Conservation (phyloP, 2,888 invertebrate genomes). For the Polydrusus tereticollis region DNA sequence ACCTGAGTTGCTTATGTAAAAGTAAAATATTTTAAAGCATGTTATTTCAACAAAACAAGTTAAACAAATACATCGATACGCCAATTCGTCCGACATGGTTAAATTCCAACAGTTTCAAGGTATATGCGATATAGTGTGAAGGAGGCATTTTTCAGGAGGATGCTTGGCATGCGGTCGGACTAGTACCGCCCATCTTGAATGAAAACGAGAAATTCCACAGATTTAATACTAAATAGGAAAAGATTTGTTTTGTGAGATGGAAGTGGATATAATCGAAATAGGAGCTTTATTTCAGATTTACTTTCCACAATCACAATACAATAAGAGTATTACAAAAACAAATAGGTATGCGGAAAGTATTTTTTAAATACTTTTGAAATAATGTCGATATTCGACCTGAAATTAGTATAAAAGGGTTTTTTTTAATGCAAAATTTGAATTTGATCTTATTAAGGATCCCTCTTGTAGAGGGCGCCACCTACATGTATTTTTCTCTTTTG, state of each 20-base stretch:
- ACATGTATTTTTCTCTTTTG: no score
- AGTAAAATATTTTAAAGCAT: background rate
- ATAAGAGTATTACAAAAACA: no score
- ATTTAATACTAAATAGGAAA: conserved; percentile 38
- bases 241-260: background rate
- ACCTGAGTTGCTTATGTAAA: no score
- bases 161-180: conserved; percentile 59
- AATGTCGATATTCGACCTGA: no score
- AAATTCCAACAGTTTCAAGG: conserved; percentile 52
- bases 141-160: conserved; percentile 57
- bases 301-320: no score
- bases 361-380: no score
- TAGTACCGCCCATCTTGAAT: conserved; percentile 53
- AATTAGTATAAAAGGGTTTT: no score
- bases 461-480: no score
- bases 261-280: background rate
- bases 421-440: no score
- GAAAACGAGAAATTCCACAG: conserved; percentile 45
- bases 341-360: no score
- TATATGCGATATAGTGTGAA: conserved; percentile 55
- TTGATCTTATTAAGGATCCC: no score
- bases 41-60: background rate
- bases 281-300: no score
- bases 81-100: conserved; percentile 22
- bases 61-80: conserved; percentile 5